Percentiles rank a stretch among this genome's conserved stretches.
Conservation (phyloP, 2,888 invertebrate species). For the Pristionchus maxplancki region DNA sequence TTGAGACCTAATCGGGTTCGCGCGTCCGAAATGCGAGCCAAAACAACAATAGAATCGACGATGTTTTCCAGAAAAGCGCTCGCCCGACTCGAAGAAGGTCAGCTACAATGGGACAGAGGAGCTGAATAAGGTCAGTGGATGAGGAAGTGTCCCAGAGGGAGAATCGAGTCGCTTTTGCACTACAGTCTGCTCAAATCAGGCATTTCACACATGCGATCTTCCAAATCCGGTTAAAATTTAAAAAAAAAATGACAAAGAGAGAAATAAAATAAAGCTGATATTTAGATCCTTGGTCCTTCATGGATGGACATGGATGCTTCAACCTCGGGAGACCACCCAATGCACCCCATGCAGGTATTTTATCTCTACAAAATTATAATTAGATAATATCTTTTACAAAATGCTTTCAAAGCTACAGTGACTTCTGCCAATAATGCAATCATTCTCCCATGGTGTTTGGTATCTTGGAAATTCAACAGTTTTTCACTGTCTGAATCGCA, state of each 20-base stretch:
- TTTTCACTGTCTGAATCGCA: neutral
- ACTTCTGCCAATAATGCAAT: neutral
- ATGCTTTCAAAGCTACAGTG: no score
- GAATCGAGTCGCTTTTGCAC: neutral
- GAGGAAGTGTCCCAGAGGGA: neutral
- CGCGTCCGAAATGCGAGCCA: neutral
- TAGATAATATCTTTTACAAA: no score
- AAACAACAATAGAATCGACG: neutral
- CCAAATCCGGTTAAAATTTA: neutral
- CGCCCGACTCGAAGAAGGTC: slow-evolving; percentile 37
- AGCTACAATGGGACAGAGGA: slow-evolving; percentile 47
- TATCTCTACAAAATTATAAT: no score
- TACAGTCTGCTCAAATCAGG: neutral
- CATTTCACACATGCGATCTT: neutral
- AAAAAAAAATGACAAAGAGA: neutral
- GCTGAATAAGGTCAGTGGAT: slow-evolving; percentile 24
- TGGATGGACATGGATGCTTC: slow-evolving; percentile 10
- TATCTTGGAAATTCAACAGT: neutral
- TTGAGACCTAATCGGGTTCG: slow-evolving; percentile 34
- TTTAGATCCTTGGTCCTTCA: slow-evolving; percentile 1
- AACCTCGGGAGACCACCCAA: neutral
- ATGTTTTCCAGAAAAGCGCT: slow-evolving; percentile 38
- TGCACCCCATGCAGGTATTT: slow-evolving; percentile 21
- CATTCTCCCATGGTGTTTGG: neutral
- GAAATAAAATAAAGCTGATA: neutral